Conservation (phyloP, 2,888 invertebrate species). For the Cheilosia urbana region DNA sequence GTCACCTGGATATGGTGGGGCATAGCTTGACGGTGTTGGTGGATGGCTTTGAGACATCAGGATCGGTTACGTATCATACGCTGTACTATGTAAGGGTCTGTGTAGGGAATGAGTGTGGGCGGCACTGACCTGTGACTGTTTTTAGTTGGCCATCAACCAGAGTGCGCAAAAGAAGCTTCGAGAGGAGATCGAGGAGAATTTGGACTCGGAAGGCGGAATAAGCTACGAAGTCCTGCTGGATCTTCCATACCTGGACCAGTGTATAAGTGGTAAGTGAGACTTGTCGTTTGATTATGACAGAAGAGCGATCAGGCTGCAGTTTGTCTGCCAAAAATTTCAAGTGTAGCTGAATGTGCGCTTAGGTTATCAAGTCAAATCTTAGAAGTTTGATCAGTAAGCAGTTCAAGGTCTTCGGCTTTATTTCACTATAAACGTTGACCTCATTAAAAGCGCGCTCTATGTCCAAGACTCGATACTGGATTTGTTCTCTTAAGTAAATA, state of each 20-base stretch:
- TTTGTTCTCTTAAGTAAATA: too few relatives aligned
- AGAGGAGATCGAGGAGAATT: constrained; percentile 77
- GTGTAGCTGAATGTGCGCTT: too few relatives aligned
- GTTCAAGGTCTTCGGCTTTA: too few relatives aligned
- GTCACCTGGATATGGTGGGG: constrained; percentile 79
- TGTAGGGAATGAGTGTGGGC: too few relatives aligned
- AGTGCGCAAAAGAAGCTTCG: constrained; percentile 78
- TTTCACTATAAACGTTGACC: too few relatives aligned
- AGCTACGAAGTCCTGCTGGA: constrained; percentile 77
- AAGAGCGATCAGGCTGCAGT: background rate
- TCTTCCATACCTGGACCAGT: constrained; percentile 80
- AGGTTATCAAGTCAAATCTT: background rate
- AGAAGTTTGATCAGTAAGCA: too few relatives aligned
- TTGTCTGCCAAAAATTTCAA: background rate
- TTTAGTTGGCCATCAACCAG: constrained; percentile 77
- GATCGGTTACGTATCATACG: constrained; percentile 77
- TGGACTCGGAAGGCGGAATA: constrained; percentile 70
- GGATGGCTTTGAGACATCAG: constrained; percentile 82
- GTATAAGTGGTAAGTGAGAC: constrained; percentile 77
- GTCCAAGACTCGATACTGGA: background rate
- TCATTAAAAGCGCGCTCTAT: too few relatives aligned
- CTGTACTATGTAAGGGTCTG: constrained; percentile 68
- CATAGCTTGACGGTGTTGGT: constrained; percentile 80
- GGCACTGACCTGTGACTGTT: background rate
- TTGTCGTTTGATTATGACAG: background rate